Evolutionary conservation across 2,888 invertebrate genomes (phyloP), one percentile per base, ranked within the genome.

Genomic region (Amblyteles armatorius): DNA sequence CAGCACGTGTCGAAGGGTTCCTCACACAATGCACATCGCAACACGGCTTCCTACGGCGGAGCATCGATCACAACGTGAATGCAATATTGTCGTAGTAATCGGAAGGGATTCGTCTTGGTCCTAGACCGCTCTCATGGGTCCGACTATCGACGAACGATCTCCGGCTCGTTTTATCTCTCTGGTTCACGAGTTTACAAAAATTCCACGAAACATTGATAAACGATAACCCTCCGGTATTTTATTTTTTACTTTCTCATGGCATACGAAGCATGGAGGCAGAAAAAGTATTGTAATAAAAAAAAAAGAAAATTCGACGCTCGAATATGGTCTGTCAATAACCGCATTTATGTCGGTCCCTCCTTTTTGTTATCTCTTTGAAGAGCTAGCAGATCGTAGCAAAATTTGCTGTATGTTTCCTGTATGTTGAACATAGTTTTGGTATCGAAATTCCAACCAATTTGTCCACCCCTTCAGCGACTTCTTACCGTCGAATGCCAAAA

Each of bases 61-160:
- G 88, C 91, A 92, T 92, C 91, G 91, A 92, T 92, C 92, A 92
- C 88, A 87, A 89, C 86, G 87, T 85, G 87, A 86, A 89, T 88
- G 90, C 90, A 92, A 92, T 92, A 92, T 92, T 92, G 92, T 90
- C 91, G 90, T 84, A 90, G 91, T 91, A 91, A 92, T 92, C 90
- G 90, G 88, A 89, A 90, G 88, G 90, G 89, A 90, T 92, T 91
- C 90, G 88, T 72, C 71, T 74, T 72, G 76, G 69, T 77, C 63
- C 77, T 60, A 68, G 44, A 67, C 67, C 40, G 9, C 67, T 65
- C 72, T 40, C 33, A 63, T n/a, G 78, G 73, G 65, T 50, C 40
- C 22, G 73, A 60, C 74, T 74, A 65, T 63, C 63, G 2, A 7
- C 33, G 29, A 13, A 63, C 11, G 16, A 60, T 60, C 60, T 33